Evolutionary conservation across 2,797 vertebrate species (phyloP).

Genomic region (Peromyscus nudipes): DNA sequence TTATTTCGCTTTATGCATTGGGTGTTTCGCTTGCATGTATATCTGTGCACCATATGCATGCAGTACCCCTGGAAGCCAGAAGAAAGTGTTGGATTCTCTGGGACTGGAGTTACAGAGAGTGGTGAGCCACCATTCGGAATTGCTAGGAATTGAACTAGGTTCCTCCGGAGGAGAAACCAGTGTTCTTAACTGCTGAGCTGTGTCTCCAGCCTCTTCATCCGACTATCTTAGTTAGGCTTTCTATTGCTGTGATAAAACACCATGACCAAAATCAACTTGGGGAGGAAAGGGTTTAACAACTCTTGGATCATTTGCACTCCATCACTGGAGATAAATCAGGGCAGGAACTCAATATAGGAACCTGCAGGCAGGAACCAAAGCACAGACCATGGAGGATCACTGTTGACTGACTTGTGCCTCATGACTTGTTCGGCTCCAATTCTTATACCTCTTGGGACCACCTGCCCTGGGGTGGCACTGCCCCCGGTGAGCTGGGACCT

Average conservation of each 20-base stretch:
- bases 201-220: not conserved
- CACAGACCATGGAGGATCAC: not conserved
- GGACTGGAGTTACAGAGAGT: not conserved
- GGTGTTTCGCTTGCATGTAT: not conserved
- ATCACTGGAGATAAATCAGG: not conserved
- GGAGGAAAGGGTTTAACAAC: not conserved
- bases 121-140: no score
- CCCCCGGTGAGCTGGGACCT: not conserved
- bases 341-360: not conserved
- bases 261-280: not conserved
- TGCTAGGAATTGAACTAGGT: not conserved
- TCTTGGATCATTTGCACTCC: not conserved
- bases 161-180: not conserved
- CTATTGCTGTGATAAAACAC: not conserved
- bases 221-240: not conserved
- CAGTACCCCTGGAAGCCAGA: not conserved
- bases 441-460: not conserved
- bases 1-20: not conserved
- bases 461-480: not conserved
- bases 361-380: not conserved
- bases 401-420: not conserved
- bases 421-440: not conserved
- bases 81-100: not conserved
- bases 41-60: not conserved
- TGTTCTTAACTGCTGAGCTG: not conserved